Evolutionary conservation across 2,888 invertebrate genomes (phyloP).

Genomic region (Heliconius ethilla): DNA sequence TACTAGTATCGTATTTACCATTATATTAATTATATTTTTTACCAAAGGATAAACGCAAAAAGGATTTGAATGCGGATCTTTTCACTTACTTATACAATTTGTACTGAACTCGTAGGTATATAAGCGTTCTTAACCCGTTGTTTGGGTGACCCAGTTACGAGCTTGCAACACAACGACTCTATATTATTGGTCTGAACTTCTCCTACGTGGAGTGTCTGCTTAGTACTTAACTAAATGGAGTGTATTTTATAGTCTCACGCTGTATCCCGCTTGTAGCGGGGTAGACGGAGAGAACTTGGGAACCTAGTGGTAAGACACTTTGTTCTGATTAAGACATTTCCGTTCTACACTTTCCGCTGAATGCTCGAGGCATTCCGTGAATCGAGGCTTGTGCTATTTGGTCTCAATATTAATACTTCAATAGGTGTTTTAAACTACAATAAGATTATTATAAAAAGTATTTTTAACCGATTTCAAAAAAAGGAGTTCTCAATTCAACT

Average conservation of each 20-base stretch:
- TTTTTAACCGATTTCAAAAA: no score
- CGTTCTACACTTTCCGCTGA: neutral
- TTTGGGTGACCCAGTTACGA: conserved; percentile 35
- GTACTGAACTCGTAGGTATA: neutral
- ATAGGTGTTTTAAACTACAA: no score
- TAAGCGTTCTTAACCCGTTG: conserved; percentile 19
- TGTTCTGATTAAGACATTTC: neutral
- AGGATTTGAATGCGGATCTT: neutral
- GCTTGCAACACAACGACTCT: conserved; percentile 29
- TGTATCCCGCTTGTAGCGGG: neutral
- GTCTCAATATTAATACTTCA: no score
- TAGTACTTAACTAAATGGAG: neutral
- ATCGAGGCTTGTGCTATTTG: neutral
- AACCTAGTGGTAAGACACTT: neutral
- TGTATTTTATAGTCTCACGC: neutral
- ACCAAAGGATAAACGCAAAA: neutral
- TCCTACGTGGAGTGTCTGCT: neutral
- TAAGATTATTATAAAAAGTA: no score
- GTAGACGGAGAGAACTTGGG: neutral
- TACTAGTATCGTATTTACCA: no score
- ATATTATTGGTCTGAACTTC: conserved; percentile 18
- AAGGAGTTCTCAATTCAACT: no score
- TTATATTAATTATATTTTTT: neutral
- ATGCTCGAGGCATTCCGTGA: neutral
- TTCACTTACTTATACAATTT: neutral